Evolutionary conservation across 2,888 invertebrate species (phyloP).

Genomic region (Ophion costatus): DNA sequence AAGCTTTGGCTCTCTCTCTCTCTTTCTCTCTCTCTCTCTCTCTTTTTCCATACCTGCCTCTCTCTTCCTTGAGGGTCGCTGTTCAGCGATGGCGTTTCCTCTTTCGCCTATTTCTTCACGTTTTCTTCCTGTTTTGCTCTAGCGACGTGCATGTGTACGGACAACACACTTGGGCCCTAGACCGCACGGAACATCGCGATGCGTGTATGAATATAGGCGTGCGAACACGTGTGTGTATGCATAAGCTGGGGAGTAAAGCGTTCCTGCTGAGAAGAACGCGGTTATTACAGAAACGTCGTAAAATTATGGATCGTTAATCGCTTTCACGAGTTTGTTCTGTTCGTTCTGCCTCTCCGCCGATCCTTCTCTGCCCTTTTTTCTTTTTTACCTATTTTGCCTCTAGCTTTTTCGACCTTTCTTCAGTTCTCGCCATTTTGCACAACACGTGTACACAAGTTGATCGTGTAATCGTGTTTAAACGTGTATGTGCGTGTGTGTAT

Average conservation of each 20-base stretch:
- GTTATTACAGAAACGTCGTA: constrained; percentile 80
- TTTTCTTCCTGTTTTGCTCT: constrained; percentile 50
- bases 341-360: constrained; percentile 65
- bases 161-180: constrained; percentile 9
- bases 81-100: constrained; percentile 44
- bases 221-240: not conserved
- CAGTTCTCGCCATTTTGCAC: too few relatives aligned
- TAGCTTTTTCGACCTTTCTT: not conserved
- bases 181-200: constrained; percentile 5
- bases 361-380: constrained; percentile 12
- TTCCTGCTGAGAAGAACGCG: constrained; percentile 68
- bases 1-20: not conserved
- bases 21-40: constrained; percentile 13
- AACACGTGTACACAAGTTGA: too few relatives aligned
- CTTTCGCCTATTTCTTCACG: constrained; percentile 56
- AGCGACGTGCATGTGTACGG: not conserved
- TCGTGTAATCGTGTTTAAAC: too few relatives aligned
- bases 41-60: constrained; percentile 12
- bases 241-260: constrained; percentile 8
- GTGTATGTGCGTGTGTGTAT: too few relatives aligned
- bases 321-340: constrained; percentile 81
- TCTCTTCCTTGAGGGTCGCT: constrained; percentile 26
- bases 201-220: not conserved
- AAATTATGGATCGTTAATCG: constrained; percentile 82
- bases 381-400: not conserved